Evolutionary conservation across 1,140 invertebrate species (phyloP).

Genomic region (Sesamia nonagrioides): DNA sequence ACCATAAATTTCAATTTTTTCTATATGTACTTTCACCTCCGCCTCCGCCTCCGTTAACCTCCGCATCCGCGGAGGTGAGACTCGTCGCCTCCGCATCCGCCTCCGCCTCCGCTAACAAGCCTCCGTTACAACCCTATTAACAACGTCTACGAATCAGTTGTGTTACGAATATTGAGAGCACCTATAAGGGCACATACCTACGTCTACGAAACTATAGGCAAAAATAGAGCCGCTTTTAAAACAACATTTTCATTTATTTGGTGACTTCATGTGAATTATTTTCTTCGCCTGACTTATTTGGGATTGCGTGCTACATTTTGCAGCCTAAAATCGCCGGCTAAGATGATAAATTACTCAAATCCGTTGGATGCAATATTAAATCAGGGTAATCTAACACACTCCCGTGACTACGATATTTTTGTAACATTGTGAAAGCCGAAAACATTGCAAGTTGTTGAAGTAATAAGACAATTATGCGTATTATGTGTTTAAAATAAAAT

Average conservation of each 20-base stretch:
- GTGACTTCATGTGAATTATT: neutral
- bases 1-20: too few relatives aligned
- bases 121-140: too few relatives aligned
- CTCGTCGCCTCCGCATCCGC: too few relatives aligned
- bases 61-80: too few relatives aligned
- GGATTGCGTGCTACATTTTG: conserved; percentile 23
- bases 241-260: neutral
- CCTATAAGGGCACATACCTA: too few relatives aligned
- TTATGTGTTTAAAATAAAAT: conserved; percentile 39
- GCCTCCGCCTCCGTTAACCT: too few relatives aligned
- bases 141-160: too few relatives aligned
- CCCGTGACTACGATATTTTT: conserved; percentile 35
- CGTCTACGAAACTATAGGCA: too few relatives aligned
- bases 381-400: conserved; percentile 39
- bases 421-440: conserved; percentile 38
- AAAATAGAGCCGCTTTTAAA: too few relatives aligned
- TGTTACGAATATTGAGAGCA: too few relatives aligned
- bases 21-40: too few relatives aligned
- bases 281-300: neutral
- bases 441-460: conserved; percentile 28
- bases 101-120: too few relatives aligned
- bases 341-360: conserved; percentile 29
- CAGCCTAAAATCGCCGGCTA: neutral
- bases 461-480: conserved; percentile 36
- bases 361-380: conserved; percentile 29